Evolutionary conservation across 2,113 vertebrate species (phyloP), one percentile per base, ranked within the genome.

Genomic region (Apus apus): DNA sequence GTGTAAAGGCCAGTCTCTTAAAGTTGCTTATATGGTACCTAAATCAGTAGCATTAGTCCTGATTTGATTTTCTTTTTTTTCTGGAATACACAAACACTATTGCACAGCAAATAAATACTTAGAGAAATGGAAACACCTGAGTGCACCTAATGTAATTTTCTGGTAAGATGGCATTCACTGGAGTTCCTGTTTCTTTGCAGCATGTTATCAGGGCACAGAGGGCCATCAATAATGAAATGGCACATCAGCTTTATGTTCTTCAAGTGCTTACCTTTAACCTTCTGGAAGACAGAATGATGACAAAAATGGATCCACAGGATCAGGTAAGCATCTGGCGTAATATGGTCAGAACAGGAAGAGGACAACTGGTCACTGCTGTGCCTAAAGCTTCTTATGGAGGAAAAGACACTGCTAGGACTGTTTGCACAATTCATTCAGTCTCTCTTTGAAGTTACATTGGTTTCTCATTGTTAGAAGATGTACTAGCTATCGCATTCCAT

Each of bases 261-360:
- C 99, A 99, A 98, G 99, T 99, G n/a, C 98, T 99, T 64, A 99
- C 98, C 72, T 99, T 99, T 84, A 99, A 99, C 95, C 98, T 99
- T 84, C 96, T 99, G 94, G 99, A 99, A 97, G 99, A 99, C 96
- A 98, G 99, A 88, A 99, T 99, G 99, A 99, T 99, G 99, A 99
- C 99, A 89, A 99, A 99, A 98, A 99, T 99, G 99, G 99, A 99
- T 95, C 99, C 99, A 46, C 99, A 99, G 97, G 99, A 99, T 96
- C 99, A 99, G 98, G 99, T 99, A 84, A 96, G 93, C 5, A 21
- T 25, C 74, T 64, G 5, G 4, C 4, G 3, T 23, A 26, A 46
- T 75, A 21, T 65, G 17, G 8, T 64, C 15, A 11, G 40, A 84
- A 22, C 19, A 62, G 45, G 36, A 90, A 60, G 32, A 68, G 21